A percentile compares a stretch with the other conserved stretches of the same genome.
phyloP scores from a whole-genome alignment of 2,797 vertebrate genomes.

The Corythornis leucogaster region DNA sequence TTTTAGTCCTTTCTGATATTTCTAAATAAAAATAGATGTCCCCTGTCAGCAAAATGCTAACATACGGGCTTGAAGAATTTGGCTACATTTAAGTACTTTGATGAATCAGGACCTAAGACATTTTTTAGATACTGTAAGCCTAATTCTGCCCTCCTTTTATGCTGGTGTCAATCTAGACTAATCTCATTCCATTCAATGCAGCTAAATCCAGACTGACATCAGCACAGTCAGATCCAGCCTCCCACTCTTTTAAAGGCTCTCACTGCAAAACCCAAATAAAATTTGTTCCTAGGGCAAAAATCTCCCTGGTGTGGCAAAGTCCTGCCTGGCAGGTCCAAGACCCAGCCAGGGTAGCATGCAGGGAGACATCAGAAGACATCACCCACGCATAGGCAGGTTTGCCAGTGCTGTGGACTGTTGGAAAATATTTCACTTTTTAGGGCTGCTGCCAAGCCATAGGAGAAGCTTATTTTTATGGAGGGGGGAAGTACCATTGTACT shows the following conservation, averaged over 20 bases:
- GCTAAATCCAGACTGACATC: constrained; percentile 47
- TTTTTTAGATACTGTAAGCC: constrained; percentile 21
- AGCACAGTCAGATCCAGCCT: background rate
- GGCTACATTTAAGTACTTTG: background rate
- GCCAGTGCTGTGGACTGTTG: background rate
- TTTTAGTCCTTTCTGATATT: constrained; percentile 7
- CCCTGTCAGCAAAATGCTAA: constrained; percentile 48
- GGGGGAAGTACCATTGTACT: background rate
- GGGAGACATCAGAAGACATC: background rate
- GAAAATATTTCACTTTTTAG: background rate
- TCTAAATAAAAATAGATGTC: constrained; percentile 28
- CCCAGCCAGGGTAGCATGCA: rapidly evolving
- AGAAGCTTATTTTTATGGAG: background rate
- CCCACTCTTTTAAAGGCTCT: background rate
- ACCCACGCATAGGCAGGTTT: rapidly evolving
- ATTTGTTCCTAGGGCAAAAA: background rate
- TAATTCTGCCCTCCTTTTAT: constrained; percentile 55
- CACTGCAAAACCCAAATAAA: background rate
- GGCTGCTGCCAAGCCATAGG: background rate
- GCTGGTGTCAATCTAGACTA: constrained; percentile 15
- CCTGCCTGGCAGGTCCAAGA: background rate
- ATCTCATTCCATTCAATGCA: background rate
- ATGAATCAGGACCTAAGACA: constrained; percentile 50
- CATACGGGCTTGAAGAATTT: constrained; percentile 32
- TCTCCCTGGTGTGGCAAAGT: background rate